Evolutionary conservation across 2,797 vertebrate genomes (phyloP).

Genomic region (Perodicticus potto): DNA sequence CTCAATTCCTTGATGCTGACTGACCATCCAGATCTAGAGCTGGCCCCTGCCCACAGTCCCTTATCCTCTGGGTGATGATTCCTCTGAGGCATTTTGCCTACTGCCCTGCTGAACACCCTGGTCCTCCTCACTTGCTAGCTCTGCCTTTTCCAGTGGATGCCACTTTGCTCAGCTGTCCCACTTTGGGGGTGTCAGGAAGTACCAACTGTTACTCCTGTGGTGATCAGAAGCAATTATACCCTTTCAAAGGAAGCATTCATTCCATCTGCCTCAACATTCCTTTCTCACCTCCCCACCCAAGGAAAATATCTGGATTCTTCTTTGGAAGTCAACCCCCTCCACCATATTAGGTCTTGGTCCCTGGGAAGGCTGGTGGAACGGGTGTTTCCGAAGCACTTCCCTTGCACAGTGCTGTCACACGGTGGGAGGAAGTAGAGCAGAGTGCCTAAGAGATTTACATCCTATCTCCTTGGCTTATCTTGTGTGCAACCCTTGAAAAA

Average conservation of each 20-base stretch:
- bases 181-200: not conserved
- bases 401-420: not conserved
- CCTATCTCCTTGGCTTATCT: constrained; percentile 16
- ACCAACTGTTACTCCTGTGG: not conserved
- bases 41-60: not conserved
- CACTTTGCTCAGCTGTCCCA: not conserved
- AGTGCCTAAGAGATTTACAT: not conserved
- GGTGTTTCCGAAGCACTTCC: not conserved
- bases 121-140: not conserved
- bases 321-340: not conserved
- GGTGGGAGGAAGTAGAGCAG: not conserved
- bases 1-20: not conserved
- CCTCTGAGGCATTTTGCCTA: not conserved
- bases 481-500: not conserved
- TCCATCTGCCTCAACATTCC: not conserved
- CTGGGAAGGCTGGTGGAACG: not conserved
- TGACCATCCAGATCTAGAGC: not conserved
- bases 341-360: not conserved
- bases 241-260: not conserved
- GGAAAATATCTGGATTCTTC: not conserved
- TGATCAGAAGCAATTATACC: not conserved
- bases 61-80: not conserved
- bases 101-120: not conserved
- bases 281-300: not conserved
- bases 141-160: not conserved